Conservation (phyloP, 1,140 invertebrate species). For the Hesperophylax magnus region DNA sequence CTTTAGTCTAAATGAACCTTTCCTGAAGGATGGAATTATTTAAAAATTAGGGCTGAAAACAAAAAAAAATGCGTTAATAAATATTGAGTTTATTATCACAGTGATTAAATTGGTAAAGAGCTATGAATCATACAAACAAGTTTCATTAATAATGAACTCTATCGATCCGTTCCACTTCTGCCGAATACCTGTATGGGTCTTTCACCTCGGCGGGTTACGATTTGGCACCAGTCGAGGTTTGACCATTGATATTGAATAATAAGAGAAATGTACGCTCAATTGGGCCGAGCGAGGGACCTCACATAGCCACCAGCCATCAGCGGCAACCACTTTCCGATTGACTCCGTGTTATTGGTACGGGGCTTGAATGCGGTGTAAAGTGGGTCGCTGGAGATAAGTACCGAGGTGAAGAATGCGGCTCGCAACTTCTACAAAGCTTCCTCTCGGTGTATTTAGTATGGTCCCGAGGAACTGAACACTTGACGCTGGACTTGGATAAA, state of each 20-base stretch:
- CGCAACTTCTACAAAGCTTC: slow-evolving; percentile 2
- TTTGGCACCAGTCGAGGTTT: background rate
- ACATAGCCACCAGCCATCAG: background rate
- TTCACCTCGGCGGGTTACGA: slow-evolving; percentile 15
- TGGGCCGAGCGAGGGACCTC: background rate
- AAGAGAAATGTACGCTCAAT: slow-evolving; percentile 21
- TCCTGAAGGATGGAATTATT: too few species aligned
- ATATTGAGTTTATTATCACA: too few species aligned
- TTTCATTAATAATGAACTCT: background rate
- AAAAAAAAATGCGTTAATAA: too few species aligned
- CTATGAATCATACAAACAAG: too few species aligned
- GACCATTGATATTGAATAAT: slow-evolving; percentile 24
- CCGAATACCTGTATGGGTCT: background rate
- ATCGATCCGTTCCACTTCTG: background rate
- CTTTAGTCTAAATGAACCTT: too few species aligned
- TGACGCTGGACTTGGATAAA: background rate
- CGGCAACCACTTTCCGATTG: slow-evolving; percentile 9
- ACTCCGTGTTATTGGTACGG: background rate
- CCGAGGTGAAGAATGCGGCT: slow-evolving; percentile 21
- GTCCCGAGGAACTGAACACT: background rate
- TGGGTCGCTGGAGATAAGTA: slow-evolving; percentile 22
- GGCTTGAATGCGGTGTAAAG: background rate
- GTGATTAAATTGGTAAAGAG: too few species aligned
- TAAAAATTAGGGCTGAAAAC: too few species aligned
- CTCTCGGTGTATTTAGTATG: background rate